Base-by-base conservation (phyloP, 2,888 invertebrate species). In the Machimus atricapillus region DNA sequence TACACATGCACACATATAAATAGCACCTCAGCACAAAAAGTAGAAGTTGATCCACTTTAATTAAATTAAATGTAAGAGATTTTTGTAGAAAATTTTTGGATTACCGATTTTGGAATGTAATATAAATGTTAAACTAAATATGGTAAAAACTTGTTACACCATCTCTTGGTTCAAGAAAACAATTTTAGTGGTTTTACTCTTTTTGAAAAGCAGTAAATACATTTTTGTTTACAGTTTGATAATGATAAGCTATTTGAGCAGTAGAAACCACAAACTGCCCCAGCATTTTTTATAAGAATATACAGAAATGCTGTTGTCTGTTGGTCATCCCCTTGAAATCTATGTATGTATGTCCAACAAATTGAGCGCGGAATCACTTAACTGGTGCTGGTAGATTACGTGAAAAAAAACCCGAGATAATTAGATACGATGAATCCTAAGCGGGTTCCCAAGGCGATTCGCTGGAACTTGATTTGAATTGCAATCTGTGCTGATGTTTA, bases 401-500 rank as follows among this genome's bases (percentile, higher is more conserved):
- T 27, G 43, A 46, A 19, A 46, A 31, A 52, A 79, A 1, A 23
- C 27, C 12, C 52, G 12, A 31, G 31, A 43, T 81, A 56, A 52
- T 27, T 81, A 16, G 81, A 81, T 46, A 31, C 76, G 31, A 23
- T 52, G 82, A 82, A 82, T 82, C 31, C 12, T 19, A 82, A 82
- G 37, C 58, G 37, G 31, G 34, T n/a, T 82, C 23, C 23, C 82
- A 81, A 58, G 58, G 31, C 82, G 23, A 82, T 19, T 82, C 19
- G 12, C 31, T 27, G 27, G 66, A 52, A 82, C 52, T 23, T 40
- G 58, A 82, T 82, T 82, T 82, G 82, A 82, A 82, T 82, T 82
- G 66, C 66, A 82, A 82, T 82, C 37, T 37, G n/a, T 19, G n/a
- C 37, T 58, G 37, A 82, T 82, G 66, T 82, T 82, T 82, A 82